Conservation (phyloP, 2,888 invertebrate genomes). For the Metellina segmentata region DNA sequence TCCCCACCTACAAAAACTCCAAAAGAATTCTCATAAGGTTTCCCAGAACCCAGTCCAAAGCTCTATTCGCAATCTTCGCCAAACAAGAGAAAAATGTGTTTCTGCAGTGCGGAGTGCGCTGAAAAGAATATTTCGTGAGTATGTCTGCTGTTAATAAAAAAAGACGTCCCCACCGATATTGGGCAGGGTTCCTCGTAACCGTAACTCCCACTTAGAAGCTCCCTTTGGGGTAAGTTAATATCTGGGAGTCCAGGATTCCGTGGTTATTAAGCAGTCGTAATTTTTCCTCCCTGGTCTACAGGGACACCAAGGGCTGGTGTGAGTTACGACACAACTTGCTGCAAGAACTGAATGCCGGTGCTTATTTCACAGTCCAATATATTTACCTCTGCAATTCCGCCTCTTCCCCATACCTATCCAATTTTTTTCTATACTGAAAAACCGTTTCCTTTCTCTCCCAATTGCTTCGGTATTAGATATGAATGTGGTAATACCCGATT, state of each 20-base stretch:
- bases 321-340: constrained; percentile 23
- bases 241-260: constrained; percentile 32
- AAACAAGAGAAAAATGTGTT: background rate
- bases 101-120: background rate
- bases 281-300: constrained; percentile 34
- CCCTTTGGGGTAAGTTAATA: constrained; percentile 66
- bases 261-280: constrained; percentile 68
- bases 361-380: background rate
- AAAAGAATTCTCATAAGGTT: background rate
- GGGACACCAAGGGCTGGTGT: constrained; percentile 13
- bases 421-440: too few species aligned
- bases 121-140: background rate
- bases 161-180: constrained; percentile 51
- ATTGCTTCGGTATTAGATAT: too few species aligned
- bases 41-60: background rate
- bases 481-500: too few species aligned
- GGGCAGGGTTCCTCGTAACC: constrained; percentile 46
- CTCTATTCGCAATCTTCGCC: background rate
- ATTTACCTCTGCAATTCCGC: too few species aligned
- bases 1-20: too few species aligned
- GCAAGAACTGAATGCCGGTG: background rate
- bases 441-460: too few species aligned
- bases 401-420: too few species aligned
- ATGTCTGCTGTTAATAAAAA: constrained; percentile 48
- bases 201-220: constrained; percentile 66